These are phyloP conservation scores for Rhinolophus sinicus DNA, from an alignment of 2,113 vertebrate species.

Conservation along the genomic window DNA sequence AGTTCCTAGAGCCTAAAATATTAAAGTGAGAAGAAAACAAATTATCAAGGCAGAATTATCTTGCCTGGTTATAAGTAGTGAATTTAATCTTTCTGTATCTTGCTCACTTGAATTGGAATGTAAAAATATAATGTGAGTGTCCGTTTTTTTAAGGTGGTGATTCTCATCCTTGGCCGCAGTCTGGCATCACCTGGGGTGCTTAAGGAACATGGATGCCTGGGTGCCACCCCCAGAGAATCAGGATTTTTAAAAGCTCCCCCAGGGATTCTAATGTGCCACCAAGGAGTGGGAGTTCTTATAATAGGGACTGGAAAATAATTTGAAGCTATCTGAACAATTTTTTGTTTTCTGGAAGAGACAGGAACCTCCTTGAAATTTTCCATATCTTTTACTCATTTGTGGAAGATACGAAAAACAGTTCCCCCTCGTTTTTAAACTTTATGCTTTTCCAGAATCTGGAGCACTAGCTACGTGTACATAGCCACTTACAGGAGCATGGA, in stretches of 20 bases:
- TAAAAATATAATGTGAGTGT: background rate
- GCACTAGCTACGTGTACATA: background rate
- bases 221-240: background rate
- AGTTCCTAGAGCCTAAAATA: constrained; percentile 17
- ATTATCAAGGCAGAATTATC: background rate
- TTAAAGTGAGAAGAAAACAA: constrained; percentile 7
- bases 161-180: background rate
- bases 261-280: background rate
- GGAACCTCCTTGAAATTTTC: constrained; percentile 6
- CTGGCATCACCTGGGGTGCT: background rate
- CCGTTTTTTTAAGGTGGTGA: background rate
- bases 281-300: background rate
- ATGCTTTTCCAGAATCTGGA: background rate
- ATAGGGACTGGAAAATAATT: constrained; percentile 1
- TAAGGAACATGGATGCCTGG: background rate
- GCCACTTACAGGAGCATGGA: background rate
- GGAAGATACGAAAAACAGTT: background rate
- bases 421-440: background rate
- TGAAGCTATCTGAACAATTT: background rate
- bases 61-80: background rate
- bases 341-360: background rate
- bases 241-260: background rate
- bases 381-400: background rate
- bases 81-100: constrained; percentile 38
- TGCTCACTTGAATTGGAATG: constrained; percentile 36